phyloP scores from a whole-genome alignment of 2,113 vertebrate species.

The Seriola aureovittata region DNA sequence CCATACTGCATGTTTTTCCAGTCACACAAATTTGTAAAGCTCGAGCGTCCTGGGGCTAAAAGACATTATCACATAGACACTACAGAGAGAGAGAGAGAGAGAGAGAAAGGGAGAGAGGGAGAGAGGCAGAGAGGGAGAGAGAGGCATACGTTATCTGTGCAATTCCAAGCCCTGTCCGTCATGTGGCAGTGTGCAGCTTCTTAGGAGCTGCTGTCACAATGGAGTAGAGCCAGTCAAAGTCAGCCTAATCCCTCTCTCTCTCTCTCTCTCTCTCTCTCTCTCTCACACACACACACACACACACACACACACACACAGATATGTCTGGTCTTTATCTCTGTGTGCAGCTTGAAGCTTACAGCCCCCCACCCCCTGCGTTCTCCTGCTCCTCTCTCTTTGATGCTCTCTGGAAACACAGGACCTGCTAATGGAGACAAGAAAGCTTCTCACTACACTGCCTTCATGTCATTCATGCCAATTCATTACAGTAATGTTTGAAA shows the following conservation, averaged over 20 bases:
- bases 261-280: neutral
- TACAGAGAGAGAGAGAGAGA: neutral
- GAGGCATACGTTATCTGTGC: slow-evolving; percentile 67
- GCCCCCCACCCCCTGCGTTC: slow-evolving; percentile 55
- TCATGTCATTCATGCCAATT: slow-evolving; percentile 74
- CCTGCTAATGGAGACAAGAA: slow-evolving; percentile 78
- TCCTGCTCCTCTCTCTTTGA: slow-evolving; percentile 75
- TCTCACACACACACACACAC: slow-evolving; percentile 40
- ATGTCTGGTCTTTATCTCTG: slow-evolving; percentile 84
- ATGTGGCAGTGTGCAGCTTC: slow-evolving; percentile 83
- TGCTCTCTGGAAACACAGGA: slow-evolving; percentile 77
- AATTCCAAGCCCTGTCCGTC: slow-evolving; percentile 80
- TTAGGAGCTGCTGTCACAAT: slow-evolving; percentile 73
- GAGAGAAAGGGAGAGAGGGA: slow-evolving; percentile 7
- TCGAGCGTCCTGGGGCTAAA: slow-evolving; percentile 47
- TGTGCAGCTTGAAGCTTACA: slow-evolving; percentile 84
- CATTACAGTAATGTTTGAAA: slow-evolving; percentile 65
- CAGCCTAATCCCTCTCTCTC: slow-evolving; percentile 66
- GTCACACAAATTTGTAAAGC: slow-evolving; percentile 66
- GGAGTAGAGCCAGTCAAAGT: slow-evolving; percentile 77
- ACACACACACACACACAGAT: slow-evolving; percentile 50
- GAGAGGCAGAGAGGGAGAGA: slow-evolving; percentile 18
- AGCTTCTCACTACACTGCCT: slow-evolving; percentile 65
- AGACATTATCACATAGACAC: slow-evolving; percentile 46
- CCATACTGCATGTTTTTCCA: slow-evolving; percentile 53